Evolutionary conservation across 1,140 invertebrate genomes (phyloP).

Genomic region (Arion vulgaris): DNA sequence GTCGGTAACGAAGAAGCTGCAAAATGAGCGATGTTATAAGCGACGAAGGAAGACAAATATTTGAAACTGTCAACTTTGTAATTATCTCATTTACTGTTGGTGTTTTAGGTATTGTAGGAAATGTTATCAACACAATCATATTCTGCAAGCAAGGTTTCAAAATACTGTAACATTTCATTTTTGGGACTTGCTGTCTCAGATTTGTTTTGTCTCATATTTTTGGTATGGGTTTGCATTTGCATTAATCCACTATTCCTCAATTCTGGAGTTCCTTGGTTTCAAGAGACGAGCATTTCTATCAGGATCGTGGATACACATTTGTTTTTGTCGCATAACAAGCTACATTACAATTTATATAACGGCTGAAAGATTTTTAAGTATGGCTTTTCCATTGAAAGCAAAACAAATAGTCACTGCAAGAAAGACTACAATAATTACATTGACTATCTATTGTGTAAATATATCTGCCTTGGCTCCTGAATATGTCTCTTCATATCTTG

Average conservation of each 20-base stretch:
- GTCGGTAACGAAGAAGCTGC: too few species aligned
- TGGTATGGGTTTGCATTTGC: neutral
- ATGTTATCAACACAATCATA: neutral
- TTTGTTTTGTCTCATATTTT: neutral
- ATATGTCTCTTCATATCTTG: neutral
- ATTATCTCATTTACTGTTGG: neutral
- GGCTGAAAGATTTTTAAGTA: neutral
- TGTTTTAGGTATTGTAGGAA: neutral
- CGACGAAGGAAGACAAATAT: neutral
- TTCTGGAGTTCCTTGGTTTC: neutral
- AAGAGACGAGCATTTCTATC: neutral
- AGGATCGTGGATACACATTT: neutral
- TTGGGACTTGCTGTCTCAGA: neutral
- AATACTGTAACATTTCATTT: neutral
- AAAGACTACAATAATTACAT: neutral
- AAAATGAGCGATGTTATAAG: too few species aligned
- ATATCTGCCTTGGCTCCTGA: neutral
- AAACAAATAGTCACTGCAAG: neutral
- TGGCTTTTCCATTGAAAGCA: neutral
- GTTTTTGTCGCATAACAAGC: neutral
- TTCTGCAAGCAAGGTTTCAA: neutral
- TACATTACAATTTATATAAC: neutral
- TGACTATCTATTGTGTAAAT: neutral
- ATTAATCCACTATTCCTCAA: neutral
- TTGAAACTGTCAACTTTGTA: neutral